A percentile compares a stretch with the other conserved stretches of the same genome.
phyloP scores from a whole-genome alignment of 1,140 invertebrate genomes.

The Drosophila mauritiana region DNA sequence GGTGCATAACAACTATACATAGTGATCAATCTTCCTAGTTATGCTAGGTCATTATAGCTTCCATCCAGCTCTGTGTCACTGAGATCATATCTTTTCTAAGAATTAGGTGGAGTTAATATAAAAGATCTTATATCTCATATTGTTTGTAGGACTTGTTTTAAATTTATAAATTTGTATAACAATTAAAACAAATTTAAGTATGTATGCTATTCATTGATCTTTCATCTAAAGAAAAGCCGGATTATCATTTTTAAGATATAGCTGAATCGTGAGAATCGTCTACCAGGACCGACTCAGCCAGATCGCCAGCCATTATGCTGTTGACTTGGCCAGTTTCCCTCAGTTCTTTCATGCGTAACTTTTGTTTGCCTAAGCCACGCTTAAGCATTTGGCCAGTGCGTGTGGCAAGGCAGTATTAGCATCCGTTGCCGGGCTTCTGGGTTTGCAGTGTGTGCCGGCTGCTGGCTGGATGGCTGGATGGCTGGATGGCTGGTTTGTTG shows the following conservation, averaged over 20 bases:
- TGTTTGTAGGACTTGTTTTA: no score
- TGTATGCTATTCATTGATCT: no score
- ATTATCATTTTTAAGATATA: background rate
- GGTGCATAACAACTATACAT: no score
- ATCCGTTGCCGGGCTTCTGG: constrained; percentile 17
- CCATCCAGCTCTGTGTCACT: no score
- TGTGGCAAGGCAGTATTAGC: constrained; percentile 38
- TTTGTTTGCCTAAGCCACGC: constrained; percentile 70
- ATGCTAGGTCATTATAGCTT: no score
- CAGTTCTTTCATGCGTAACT: constrained; percentile 70
- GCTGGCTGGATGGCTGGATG: constrained; percentile 31
- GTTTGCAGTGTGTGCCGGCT: constrained; percentile 16
- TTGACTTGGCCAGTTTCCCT: constrained; percentile 38
- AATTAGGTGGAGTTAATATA: no score
- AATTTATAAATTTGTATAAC: no score
- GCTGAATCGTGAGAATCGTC: background rate
- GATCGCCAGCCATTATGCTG: constrained; percentile 29
- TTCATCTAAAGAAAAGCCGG: no score
- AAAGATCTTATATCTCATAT: no score
- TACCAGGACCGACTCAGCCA: background rate
- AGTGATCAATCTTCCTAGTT: no score
- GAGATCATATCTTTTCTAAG: no score
- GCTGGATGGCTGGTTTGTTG: constrained; percentile 30
- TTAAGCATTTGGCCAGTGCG: constrained; percentile 59
- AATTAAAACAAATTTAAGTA: no score